phyloP scores from a whole-genome alignment of 1,140 invertebrate species.

The Achatina immaculata region DNA sequence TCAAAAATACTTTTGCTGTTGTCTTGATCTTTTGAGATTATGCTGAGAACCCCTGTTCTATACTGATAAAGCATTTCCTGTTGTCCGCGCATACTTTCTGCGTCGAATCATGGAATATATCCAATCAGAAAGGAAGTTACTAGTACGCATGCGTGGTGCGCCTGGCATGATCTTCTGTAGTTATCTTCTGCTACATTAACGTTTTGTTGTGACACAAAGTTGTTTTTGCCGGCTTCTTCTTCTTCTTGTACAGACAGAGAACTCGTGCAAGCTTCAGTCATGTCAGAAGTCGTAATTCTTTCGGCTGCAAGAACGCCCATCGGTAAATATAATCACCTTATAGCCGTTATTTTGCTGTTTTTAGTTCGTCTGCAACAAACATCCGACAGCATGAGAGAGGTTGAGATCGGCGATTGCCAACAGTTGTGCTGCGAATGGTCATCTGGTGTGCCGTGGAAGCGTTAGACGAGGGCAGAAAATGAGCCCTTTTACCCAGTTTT shows the following conservation, averaged over 20 bases:
- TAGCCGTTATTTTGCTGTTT: too few relatives aligned
- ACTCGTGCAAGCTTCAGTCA: constrained; percentile 23
- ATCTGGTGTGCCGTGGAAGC: too few relatives aligned
- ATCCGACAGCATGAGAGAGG: background rate
- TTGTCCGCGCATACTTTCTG: background rate
- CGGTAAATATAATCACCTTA: constrained; percentile 73
- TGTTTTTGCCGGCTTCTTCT: background rate
- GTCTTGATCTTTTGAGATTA: too few relatives aligned
- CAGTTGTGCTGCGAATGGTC: background rate
- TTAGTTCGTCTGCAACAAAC: background rate
- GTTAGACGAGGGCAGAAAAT: background rate
- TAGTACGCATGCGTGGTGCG: constrained; percentile 2
- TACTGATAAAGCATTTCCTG: background rate
- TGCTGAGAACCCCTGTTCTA: background rate
- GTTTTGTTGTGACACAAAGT: background rate
- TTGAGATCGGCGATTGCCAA: background rate
- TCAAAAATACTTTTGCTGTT: too few relatives aligned
- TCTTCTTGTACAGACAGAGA: background rate
- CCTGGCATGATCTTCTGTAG: background rate
- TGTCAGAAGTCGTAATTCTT: constrained; percentile 75
- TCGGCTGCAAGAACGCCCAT: constrained; percentile 79
- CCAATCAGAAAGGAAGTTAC: constrained; percentile 11
- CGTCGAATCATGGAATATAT: constrained; percentile 12
- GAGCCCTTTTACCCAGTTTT: background rate
- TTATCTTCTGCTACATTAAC: background rate